These are phyloP conservation scores for Palythoa grandis DNA, from an alignment of 92 coral and sea anemone species.

Conservation along the genomic window DNA sequence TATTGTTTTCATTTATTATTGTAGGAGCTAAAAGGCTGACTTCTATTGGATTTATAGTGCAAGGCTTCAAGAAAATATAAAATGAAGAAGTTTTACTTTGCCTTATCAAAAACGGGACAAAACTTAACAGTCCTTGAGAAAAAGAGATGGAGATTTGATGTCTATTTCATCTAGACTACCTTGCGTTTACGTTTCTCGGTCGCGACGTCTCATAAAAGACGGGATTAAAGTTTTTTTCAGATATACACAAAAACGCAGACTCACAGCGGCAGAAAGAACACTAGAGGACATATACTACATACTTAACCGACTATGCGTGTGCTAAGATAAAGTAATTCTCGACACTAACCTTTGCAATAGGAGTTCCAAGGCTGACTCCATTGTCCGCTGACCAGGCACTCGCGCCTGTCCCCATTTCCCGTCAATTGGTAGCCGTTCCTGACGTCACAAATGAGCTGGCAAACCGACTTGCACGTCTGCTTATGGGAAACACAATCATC, in stretches of 20 bases:
- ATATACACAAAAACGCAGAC: background rate
- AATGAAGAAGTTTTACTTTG: no score
- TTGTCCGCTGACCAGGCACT: conserved; percentile 77
- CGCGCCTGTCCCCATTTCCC: conserved; percentile 68
- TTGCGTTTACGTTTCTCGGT: no score
- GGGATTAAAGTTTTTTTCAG: no score
- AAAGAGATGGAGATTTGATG: no score
- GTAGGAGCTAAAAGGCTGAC: no score
- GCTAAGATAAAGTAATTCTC: background rate
- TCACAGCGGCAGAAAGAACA: background rate
- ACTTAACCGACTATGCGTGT: background rate
- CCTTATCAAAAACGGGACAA: no score
- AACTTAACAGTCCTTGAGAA: no score
- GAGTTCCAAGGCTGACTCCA: conserved; percentile 91
- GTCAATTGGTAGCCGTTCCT: conserved; percentile 69
- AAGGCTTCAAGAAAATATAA: no score
- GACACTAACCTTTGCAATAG: conserved; percentile 83
- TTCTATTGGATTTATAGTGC: no score
- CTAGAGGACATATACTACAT: no score
- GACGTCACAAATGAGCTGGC: conserved; percentile 79
- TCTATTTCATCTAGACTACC: no score
- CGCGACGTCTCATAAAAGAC: no score
- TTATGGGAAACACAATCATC: conserved; percentile 73
- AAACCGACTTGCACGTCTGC: conserved; percentile 75
- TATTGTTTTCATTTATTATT: background rate